phyloP scores from a whole-genome alignment of 2,113 vertebrate species.

The Grus americana region DNA sequence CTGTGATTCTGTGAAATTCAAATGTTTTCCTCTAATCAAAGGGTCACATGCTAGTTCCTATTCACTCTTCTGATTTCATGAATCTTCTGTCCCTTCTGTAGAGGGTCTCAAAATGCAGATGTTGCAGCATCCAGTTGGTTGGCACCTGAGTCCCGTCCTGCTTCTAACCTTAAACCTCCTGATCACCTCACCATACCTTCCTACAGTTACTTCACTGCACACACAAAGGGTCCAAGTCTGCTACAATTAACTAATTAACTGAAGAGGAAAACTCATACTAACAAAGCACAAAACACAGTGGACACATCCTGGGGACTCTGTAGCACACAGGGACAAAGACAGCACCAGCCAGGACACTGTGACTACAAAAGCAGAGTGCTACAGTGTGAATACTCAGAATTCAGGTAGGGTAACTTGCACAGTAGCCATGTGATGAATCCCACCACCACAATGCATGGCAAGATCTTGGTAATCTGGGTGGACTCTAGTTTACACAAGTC shows the following conservation, averaged over 20 bases:
- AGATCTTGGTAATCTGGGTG: not conserved
- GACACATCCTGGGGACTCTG: not conserved
- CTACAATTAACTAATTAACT: not conserved
- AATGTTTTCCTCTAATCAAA: not conserved
- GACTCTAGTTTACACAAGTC: not conserved
- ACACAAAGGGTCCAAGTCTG: not conserved
- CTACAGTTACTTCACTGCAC: not conserved
- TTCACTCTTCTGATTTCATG: not conserved
- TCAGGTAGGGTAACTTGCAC: not conserved
- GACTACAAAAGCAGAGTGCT: not conserved
- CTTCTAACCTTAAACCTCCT: not conserved
- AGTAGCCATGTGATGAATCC: not conserved
- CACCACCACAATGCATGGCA: not conserved
- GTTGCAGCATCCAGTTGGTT: not conserved
- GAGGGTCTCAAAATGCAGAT: not conserved
- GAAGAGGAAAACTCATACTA: not conserved
- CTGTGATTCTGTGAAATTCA: not conserved
- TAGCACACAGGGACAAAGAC: not conserved
- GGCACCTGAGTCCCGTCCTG: not conserved
- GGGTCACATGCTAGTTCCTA: not conserved
- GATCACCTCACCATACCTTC: not conserved
- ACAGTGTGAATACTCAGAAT: not conserved
- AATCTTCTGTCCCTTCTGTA: not conserved
- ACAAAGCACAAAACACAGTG: not conserved
- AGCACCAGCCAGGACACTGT: not conserved